phyloP scores from a whole-genome alignment of 2,797 vertebrate genomes.

The Pempheris klunzingeri region DNA sequence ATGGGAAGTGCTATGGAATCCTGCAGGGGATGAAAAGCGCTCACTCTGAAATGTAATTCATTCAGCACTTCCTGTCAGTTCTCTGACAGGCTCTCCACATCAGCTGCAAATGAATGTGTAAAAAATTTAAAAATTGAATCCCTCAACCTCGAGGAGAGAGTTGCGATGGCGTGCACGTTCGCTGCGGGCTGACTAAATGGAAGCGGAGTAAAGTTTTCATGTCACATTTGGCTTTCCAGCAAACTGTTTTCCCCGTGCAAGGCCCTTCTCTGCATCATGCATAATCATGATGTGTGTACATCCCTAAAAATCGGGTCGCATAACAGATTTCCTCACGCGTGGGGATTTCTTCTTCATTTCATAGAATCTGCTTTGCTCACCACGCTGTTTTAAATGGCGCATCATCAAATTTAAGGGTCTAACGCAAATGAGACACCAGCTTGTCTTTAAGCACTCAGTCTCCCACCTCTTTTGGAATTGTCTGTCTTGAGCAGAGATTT shows the following conservation, averaged over 20 bases:
- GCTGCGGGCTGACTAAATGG: constrained; percentile 42
- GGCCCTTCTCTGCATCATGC: constrained; percentile 38
- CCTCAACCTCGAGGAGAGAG: constrained; percentile 34
- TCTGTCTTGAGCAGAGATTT: constrained; percentile 35
- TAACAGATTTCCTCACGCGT: constrained; percentile 31
- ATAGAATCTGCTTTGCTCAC: constrained; percentile 31
- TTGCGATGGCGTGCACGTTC: constrained; percentile 3
- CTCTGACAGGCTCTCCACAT: constrained; percentile 35
- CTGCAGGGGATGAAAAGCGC: constrained; percentile 53
- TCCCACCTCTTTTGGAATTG: constrained; percentile 30
- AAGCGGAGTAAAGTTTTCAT: constrained; percentile 32
- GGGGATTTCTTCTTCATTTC: constrained; percentile 17
- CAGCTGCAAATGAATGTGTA: constrained; percentile 52
- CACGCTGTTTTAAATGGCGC: constrained; percentile 27
- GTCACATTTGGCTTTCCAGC: constrained; percentile 30
- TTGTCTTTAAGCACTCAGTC: constrained; percentile 40
- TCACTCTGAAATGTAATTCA: constrained; percentile 52
- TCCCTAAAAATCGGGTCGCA: constrained; percentile 46
- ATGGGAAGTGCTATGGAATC: constrained; percentile 46
- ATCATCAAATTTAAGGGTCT: constrained; percentile 42
- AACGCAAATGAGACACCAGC: constrained; percentile 33
- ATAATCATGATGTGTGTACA: constrained; percentile 40
- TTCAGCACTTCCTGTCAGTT: constrained; percentile 49
- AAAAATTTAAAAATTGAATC: constrained; percentile 46
- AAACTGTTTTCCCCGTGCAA: constrained; percentile 32